Evolutionary conservation across 1,140 invertebrate genomes (phyloP), one percentile per base, ranked within the genome.

Genomic region (Luehdorfia chinensis): DNA sequence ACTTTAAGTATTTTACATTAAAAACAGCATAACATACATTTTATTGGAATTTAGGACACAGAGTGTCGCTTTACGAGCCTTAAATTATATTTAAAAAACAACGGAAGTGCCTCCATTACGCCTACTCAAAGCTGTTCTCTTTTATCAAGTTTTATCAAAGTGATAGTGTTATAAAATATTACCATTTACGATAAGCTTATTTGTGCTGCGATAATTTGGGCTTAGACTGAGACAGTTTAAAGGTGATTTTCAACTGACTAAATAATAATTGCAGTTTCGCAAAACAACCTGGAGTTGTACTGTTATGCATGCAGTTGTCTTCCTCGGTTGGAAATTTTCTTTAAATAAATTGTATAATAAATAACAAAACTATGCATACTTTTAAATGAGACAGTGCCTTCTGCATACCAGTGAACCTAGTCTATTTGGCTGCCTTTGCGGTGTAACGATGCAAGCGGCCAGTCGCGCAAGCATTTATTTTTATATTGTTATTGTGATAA

Each of bases 391-490:
- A 63, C 50, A 74, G 77, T 81, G 77, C 76, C 76, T 80, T 84
- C 56, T 61, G 65, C 62, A 33, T 67, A 73, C 73, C 76, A 83
- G 76, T 81, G 70, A 66, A 69, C 68, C 81, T 83, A 85, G 81
- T 85, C 81, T 71, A 48, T 57, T 62, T 59, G 73, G 60, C 75
- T 74, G 71, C 65, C 33, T 30, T 33, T 50, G 30, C 33, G 49
- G 48, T 37, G 49, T 47, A 55, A n/a, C n/a, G n/a, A 55, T 27
- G 44, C 37, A 39, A 32, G 50, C 63, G 72, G 74, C 63, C 74
- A 85, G 81, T 81, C 78, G 66, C 59, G 59, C 53, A 49, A 81
- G 81, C 81, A 85, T 85, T 85, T 85, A 85, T 83, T 81, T 84
- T 84, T 81, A 72, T 79, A 80, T 73, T 70, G 65, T 77, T 77